A percentile compares a stretch with the other conserved stretches of the same genome.
Evolutionary conservation across 2,888 invertebrate species (phyloP).

Genomic region (Euzophera pinguis): DNA sequence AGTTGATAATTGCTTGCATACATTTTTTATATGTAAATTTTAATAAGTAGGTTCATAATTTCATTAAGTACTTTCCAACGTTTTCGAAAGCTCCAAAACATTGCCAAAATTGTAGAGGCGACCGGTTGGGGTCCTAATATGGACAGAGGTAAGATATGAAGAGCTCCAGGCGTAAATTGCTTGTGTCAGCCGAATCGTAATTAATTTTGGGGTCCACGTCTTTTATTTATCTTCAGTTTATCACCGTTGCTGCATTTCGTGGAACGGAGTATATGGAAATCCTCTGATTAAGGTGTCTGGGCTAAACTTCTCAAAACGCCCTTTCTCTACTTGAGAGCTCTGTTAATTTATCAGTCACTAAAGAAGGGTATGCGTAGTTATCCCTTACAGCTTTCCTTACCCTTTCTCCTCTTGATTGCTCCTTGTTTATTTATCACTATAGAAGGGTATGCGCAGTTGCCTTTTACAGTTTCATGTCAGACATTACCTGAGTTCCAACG

Average conservation of each 20-base stretch:
- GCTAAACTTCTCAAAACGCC: too few relatives aligned
- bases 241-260: conserved; percentile 18
- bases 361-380: too few relatives aligned
- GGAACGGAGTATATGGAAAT: background rate
- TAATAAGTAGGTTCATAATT: conserved; percentile 16
- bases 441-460: too few relatives aligned
- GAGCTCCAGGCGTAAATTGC: conserved; percentile 60
- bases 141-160: conserved; percentile 51
- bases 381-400: too few relatives aligned
- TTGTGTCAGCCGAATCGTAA: conserved; percentile 53
- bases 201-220: conserved; percentile 56
- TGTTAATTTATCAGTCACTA: too few relatives aligned
- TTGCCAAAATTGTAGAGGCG: conserved; percentile 47
- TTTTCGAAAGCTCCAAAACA: conserved; percentile 71
- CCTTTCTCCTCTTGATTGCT: too few relatives aligned
- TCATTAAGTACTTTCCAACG: conserved; percentile 35
- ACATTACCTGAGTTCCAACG: too few relatives aligned
- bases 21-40: conserved; percentile 1
- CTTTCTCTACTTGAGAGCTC: too few relatives aligned
- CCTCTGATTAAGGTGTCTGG: background rate
- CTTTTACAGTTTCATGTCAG: too few relatives aligned
- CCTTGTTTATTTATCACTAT: too few relatives aligned
- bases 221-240: conserved; percentile 29
- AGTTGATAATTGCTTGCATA: background rate
- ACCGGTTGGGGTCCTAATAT: conserved; percentile 58